Evolutionary conservation across 2,797 vertebrate species (phyloP).

Genomic region (Glyptemys insculpta): DNA sequence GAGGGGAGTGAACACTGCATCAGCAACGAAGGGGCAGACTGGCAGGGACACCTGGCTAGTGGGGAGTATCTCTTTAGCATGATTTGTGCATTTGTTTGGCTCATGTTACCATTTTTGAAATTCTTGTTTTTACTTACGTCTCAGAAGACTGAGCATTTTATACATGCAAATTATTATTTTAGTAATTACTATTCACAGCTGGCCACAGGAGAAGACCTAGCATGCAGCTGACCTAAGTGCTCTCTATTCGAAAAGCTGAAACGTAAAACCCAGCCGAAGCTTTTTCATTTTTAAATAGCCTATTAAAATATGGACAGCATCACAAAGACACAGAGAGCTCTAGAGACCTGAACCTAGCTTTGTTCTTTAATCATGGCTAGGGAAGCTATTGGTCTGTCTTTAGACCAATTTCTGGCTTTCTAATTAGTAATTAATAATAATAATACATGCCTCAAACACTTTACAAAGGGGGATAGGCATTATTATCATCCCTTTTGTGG

Average conservation of each 20-base stretch:
- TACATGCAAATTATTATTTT: not conserved
- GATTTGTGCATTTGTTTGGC: not conserved
- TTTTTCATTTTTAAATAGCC: not conserved
- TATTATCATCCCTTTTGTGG: not conserved
- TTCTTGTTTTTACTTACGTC: not conserved
- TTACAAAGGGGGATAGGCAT: not conserved
- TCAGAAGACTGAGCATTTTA: not conserved
- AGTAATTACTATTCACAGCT: not conserved
- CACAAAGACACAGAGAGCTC: not conserved
- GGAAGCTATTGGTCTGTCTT: not conserved
- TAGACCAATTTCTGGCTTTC: not conserved
- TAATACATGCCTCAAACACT: not conserved
- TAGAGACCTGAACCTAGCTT: not conserved
- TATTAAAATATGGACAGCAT: not conserved
- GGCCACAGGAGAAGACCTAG: not conserved
- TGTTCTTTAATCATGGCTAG: not conserved
- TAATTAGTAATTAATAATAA: not conserved
- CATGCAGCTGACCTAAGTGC: not conserved
- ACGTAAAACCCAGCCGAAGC: not conserved
- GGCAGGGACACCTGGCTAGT: not conserved
- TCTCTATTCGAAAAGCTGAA: not conserved
- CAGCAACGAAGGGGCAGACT: not conserved
- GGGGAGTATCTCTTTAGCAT: not conserved
- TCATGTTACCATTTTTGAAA: not conserved
- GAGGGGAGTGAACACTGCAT: not conserved